Conservation (phyloP, 2,113 vertebrate species). For the Pelecanus crispus region DNA sequence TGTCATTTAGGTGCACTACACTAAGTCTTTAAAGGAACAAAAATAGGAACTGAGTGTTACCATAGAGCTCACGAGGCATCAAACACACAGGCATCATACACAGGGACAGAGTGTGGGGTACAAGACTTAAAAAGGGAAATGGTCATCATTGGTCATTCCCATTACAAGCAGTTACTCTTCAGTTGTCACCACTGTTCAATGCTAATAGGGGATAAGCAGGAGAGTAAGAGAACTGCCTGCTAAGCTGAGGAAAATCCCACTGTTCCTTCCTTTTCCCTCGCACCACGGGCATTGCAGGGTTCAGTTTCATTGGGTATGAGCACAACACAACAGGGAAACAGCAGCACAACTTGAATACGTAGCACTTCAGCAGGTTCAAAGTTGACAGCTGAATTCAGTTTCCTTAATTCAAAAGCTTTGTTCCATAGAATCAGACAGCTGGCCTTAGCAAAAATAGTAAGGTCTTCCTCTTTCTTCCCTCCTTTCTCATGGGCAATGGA, state of each 20-base stretch:
- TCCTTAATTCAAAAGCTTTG: background rate
- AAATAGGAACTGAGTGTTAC: background rate
- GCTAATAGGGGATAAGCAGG: background rate
- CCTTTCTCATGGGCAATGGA: background rate
- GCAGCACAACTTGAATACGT: background rate
- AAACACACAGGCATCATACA: background rate
- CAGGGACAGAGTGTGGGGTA: background rate
- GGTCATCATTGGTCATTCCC: background rate
- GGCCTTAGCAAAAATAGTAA: background rate
- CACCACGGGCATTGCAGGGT: rapidly evolving
- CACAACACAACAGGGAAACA: background rate
- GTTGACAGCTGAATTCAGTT: background rate
- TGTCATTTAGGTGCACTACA: background rate
- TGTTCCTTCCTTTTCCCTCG: background rate
- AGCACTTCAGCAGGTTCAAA: background rate
- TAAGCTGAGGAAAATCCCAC: too few species aligned
- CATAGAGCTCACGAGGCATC: background rate
- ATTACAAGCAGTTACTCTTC: too few species aligned
- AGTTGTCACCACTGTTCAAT: background rate
- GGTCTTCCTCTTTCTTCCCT: background rate
- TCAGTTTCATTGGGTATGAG: background rate
- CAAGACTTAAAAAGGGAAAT: too few species aligned
- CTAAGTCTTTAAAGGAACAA: background rate
- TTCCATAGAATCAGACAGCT: background rate
- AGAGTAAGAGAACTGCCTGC: background rate